These are phyloP conservation scores for Knipowitschia caucasica DNA, from an alignment of 2,797 vertebrate genomes.

Conservation along the genomic window DNA sequence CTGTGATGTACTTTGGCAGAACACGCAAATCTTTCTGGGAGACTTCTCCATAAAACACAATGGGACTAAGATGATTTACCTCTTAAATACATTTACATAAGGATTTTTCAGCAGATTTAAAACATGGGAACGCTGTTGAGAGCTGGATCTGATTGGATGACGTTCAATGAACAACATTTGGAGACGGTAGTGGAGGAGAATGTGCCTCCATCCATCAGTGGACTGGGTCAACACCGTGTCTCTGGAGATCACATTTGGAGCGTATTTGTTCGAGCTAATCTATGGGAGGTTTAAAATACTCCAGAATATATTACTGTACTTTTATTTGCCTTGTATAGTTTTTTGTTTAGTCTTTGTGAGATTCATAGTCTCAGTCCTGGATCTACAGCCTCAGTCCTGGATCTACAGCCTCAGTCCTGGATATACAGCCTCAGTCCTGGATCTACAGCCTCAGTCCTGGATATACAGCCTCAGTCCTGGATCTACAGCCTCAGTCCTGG, in stretches of 20 bases:
- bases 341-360: background rate
- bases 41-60: conserved; percentile 12
- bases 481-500: no score
- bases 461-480: no score
- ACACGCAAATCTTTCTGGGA: conserved; percentile 10
- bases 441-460: no score
- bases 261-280: background rate
- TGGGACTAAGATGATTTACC: conserved; percentile 7
- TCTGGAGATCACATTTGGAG: background rate
- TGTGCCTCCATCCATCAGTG: conserved; percentile 32
- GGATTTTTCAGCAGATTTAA: background rate
- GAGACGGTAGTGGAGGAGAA: conserved; percentile 2
- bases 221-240: conserved; percentile 31
- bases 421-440: no score
- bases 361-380: background rate
- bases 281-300: background rate
- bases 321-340: background rate
- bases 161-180: no score
- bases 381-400: no score
- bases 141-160: background rate
- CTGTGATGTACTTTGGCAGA: conserved; percentile 6
- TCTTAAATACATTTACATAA: conserved; percentile 6
- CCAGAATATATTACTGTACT: background rate
- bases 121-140: background rate
- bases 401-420: no score